Evolutionary conservation across 2,113 vertebrate genomes (phyloP).

Genomic region (Misgurnus anguillicaudatus): DNA sequence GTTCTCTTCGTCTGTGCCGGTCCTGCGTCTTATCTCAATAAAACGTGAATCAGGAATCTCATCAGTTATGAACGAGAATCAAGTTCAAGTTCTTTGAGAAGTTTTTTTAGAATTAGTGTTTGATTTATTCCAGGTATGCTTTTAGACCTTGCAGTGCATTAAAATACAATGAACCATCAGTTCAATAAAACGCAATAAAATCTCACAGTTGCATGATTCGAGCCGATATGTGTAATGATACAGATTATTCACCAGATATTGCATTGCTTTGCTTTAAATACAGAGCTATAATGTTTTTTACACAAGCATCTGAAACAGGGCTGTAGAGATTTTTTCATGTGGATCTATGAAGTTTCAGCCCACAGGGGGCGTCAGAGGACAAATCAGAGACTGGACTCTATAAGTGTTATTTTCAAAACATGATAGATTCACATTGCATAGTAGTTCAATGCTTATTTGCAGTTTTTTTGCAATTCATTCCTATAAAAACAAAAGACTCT

Average conservation of each 20-base stretch:
- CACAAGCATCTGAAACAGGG: conserved; percentile 6
- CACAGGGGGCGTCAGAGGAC: conserved; percentile 15
- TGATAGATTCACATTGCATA: too few relatives aligned
- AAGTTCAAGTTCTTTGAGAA: background rate
- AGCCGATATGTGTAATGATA: background rate
- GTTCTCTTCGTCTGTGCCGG: background rate
- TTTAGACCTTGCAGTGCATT: background rate
- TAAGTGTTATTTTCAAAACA: too few relatives aligned
- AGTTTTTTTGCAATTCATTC: too few relatives aligned
- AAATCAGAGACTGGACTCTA: background rate
- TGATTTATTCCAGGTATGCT: background rate
- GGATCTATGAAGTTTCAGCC: background rate
- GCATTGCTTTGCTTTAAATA: conserved; percentile 8
- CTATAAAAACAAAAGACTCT: too few relatives aligned
- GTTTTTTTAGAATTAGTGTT: background rate
- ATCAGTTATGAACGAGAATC: conserved; percentile 11
- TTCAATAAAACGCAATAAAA: background rate
- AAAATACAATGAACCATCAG: background rate
- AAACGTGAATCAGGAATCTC: background rate
- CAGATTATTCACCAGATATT: background rate
- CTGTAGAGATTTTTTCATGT: background rate
- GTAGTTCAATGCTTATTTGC: background rate
- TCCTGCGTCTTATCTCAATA: background rate
- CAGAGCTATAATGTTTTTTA: background rate
- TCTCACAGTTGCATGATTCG: background rate